Base-by-base conservation (phyloP, 2,888 invertebrate genomes). In the Tenthredo notha region DNA sequence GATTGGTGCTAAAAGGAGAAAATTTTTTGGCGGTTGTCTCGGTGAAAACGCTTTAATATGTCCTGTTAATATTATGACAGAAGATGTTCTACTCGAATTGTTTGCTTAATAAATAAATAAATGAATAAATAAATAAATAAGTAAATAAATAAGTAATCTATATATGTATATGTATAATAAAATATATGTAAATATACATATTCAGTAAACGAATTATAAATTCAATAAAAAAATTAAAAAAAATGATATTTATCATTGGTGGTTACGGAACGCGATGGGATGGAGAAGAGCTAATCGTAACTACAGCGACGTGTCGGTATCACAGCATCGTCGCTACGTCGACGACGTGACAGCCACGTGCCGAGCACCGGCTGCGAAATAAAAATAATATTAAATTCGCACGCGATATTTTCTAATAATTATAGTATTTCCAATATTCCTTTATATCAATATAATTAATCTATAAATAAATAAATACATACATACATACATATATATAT, bases 331-430 rank as follows among this genome's bases (percentile, higher is more conserved):
- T 87, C 84, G 85, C 86, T 86, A 86, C 86, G 83, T 74, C 85
- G 85, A 84, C 83, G 82, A 86, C 86, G 86, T 86, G 87, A 90
- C 90, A 89, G 89, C 91, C 92, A 92, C 92, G 92, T 92, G 92
- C 92, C 90, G 88, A 86, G 85, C 84, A 82, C 88, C 84, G 88
- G 88, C 88, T 88, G 88, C 80, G 88, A 87, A 70, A 89, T 90
- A 37, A 85, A 87, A 67, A 86, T 84, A 85, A 87, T 85, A n/a
- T 87, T 87, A 61, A 86, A 87, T 29, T 29, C 86, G 85, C 65
- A 86, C 88, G 47, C 85, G 83, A 84, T 86, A 84, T 85, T 85
- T 87, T 29, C 85, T 84, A 12, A 61, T 25, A n/a, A n/a, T n/a
- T n/a, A n/a, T n/a, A n/a, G n/a, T n/a, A n/a, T n/a, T n/a, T n/a